Evolutionary conservation across 2,888 invertebrate genomes (phyloP).

Genomic region (Epistrophe eligans): DNA sequence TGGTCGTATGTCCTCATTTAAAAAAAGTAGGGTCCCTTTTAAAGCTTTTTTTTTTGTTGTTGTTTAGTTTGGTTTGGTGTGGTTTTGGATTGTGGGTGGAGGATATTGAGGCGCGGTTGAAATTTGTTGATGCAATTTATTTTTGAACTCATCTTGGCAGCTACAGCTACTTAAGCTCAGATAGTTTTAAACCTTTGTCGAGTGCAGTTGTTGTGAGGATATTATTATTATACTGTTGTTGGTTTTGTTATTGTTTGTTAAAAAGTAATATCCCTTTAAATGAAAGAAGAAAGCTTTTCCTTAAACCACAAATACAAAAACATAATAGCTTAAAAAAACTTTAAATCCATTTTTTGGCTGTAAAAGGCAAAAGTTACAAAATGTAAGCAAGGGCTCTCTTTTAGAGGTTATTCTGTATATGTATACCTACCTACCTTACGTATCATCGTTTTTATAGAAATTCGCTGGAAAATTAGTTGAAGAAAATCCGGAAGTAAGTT

Average conservation of each 20-base stretch:
- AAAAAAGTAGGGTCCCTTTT: constrained; percentile 45
- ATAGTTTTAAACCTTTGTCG: constrained; percentile 40
- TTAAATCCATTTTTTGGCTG: constrained; percentile 4
- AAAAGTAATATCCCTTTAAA: neutral
- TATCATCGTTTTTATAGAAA: neutral
- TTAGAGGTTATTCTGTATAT: neutral
- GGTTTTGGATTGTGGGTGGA: neutral
- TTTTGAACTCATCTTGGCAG: neutral
- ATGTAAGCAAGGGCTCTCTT: neutral
- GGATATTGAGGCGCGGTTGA: constrained; percentile 45
- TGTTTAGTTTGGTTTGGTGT: neutral
- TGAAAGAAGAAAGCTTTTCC: neutral
- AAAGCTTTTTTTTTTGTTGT: constrained; percentile 41
- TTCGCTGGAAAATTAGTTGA: neutral
- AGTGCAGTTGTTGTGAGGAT: constrained; percentile 30
- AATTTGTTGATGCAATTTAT: constrained; percentile 39
- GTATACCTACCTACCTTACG: neutral
- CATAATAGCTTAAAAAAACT: neutral
- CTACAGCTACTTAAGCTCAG: constrained; percentile 32
- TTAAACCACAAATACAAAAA: neutral
- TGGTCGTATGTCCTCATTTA: constrained; percentile 16
- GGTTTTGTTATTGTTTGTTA: neutral
- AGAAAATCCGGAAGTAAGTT: constrained; percentile 20
- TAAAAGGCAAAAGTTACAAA: constrained; percentile 3
- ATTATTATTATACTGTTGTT: neutral